phyloP scores from a whole-genome alignment of 2,797 vertebrate genomes.

The Lithobates pipiens region DNA sequence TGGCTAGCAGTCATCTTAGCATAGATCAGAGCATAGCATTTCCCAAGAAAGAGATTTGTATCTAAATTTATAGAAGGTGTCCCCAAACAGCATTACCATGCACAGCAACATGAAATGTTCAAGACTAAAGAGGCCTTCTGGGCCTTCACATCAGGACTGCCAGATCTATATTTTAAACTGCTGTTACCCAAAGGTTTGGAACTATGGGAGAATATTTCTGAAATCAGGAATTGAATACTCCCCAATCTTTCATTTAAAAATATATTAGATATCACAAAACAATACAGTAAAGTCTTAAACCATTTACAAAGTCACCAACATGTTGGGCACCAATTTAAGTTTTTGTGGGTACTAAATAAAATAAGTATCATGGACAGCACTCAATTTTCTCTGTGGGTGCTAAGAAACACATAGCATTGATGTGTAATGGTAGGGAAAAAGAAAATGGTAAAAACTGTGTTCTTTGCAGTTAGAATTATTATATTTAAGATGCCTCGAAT shows the following conservation, averaged over 20 bases:
- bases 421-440: no score
- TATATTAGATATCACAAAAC: background rate
- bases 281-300: background rate
- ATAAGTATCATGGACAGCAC: no score
- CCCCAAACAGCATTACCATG: background rate
- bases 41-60: background rate
- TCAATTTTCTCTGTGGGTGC: no score
- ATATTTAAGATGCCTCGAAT: no score
- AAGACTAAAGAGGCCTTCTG: background rate
- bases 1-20: background rate
- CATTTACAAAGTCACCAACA: background rate
- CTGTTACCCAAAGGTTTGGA: background rate
- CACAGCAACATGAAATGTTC: background rate
- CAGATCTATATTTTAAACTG: background rate
- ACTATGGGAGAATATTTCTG: background rate
- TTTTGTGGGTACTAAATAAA: background rate
- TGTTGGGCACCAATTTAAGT: background rate
- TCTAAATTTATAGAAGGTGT: background rate
- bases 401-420: no score
- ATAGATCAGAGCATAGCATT: background rate
- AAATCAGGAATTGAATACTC: background rate
- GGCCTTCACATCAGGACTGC: background rate
- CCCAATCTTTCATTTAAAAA: background rate
- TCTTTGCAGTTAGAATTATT: no score
- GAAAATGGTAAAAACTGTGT: no score